phyloP scores from a whole-genome alignment of 2,888 invertebrate species.

The Andricus quercusramuli region DNA sequence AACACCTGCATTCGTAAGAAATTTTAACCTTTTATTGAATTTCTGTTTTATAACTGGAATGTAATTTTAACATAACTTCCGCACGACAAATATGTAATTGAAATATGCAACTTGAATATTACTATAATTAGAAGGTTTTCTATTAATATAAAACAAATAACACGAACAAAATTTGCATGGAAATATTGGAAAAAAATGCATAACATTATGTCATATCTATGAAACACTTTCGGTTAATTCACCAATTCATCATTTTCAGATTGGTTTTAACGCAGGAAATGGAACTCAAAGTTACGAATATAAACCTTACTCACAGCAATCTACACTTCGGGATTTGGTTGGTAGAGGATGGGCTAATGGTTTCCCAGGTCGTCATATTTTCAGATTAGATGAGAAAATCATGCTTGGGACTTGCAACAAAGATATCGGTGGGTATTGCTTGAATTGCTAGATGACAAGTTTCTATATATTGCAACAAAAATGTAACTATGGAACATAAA shows the following conservation, averaged over 20 bases:
- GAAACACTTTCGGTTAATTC: background rate
- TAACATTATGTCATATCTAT: too few species aligned
- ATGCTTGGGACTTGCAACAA: constrained; percentile 95
- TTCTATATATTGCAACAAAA: too few species aligned
- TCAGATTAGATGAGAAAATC: constrained; percentile 96
- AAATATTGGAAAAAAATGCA: too few species aligned
- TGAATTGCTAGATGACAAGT: background rate
- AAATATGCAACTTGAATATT: too few species aligned
- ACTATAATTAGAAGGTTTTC: too few species aligned
- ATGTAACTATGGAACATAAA: too few species aligned
- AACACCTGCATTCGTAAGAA: constrained; percentile 90
- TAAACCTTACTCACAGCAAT: constrained; percentile 92
- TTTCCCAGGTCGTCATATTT: constrained; percentile 94
- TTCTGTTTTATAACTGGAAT: background rate
- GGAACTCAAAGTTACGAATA: constrained; percentile 94
- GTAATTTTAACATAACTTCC: too few species aligned
- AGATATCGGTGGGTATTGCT: constrained; percentile 85
- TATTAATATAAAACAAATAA: too few species aligned
- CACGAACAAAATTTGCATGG: too few species aligned
- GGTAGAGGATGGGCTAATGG: constrained; percentile 93
- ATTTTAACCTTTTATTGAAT: background rate
- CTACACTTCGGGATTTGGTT: constrained; percentile 90
- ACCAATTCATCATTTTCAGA: constrained; percentile 80
- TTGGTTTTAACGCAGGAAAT: constrained; percentile 98
- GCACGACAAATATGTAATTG: too few species aligned